Conservation (phyloP, 1,140 invertebrate genomes). For the Thaumatotibia leucotreta region DNA sequence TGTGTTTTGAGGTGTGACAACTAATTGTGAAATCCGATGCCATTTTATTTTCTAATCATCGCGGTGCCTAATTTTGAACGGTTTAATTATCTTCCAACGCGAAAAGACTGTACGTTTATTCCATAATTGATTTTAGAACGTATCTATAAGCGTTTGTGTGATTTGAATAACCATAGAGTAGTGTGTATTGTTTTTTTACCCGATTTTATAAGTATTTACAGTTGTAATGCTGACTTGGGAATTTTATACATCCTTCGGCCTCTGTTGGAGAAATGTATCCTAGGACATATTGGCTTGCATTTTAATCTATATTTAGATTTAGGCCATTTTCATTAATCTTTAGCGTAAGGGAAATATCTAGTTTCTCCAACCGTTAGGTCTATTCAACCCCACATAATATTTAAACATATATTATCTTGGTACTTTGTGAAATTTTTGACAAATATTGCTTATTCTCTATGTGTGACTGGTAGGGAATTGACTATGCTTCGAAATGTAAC, state of each 20-base stretch:
- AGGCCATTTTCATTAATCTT: background rate
- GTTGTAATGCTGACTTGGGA: background rate
- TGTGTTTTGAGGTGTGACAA: constrained; percentile 20
- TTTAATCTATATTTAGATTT: constrained; percentile 7
- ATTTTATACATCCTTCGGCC: background rate
- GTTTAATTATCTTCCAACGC: constrained; percentile 23
- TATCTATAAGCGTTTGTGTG: constrained; percentile 39
- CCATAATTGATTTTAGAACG: constrained; percentile 36
- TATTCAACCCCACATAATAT: background rate
- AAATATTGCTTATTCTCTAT: constrained; percentile 11
- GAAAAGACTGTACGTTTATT: constrained; percentile 44
- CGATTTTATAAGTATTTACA: constrained; percentile 1
- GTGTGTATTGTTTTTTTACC: constrained; percentile 23
- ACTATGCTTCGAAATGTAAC: background rate
- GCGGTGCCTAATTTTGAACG: constrained; percentile 39
- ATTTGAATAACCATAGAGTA: constrained; percentile 42
- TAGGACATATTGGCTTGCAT: background rate
- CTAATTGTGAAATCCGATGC: constrained; percentile 26
- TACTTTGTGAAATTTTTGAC: background rate
- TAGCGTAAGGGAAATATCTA: background rate
- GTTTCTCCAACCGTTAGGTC: background rate
- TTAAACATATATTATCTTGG: constrained; percentile 9
- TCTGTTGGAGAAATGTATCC: background rate
- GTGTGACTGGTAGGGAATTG: constrained; percentile 9
- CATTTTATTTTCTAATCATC: constrained; percentile 27